phyloP scores from a whole-genome alignment of 2,888 invertebrate genomes.

The Acleris holmiana region DNA sequence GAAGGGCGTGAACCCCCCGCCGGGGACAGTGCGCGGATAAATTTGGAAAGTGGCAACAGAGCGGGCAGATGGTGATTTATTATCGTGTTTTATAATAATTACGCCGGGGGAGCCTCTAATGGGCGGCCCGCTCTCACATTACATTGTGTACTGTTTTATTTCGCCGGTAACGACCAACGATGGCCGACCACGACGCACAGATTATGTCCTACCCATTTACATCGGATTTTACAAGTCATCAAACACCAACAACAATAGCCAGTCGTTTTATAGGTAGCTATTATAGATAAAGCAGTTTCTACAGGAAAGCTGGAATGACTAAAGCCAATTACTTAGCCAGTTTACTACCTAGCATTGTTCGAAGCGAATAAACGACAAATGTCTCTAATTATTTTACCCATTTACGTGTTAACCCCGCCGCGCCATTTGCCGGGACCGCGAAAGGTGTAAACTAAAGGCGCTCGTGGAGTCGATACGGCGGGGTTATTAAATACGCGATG shows the following conservation, averaged over 20 bases:
- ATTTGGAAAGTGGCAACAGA: conserved; percentile 78
- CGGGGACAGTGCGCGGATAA: conserved; percentile 56
- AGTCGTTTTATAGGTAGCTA: conserved; percentile 1
- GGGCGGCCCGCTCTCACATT: conserved; percentile 55
- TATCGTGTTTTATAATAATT: conserved; percentile 80
- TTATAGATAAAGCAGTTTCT: conserved; percentile 6
- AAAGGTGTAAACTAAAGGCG: conserved; percentile 53
- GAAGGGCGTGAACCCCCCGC: conserved; percentile 58
- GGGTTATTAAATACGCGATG: conserved; percentile 61
- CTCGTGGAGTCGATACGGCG: conserved; percentile 45
- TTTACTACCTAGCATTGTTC: conserved; percentile 22
- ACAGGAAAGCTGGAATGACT: conserved; percentile 1
- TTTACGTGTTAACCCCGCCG: conserved; percentile 36
- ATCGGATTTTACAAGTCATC: conserved; percentile 25
- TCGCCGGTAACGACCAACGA: conserved; percentile 39
- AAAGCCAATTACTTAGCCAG: conserved; percentile 18
- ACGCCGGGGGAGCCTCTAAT: conserved; percentile 64
- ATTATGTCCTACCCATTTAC: conserved; percentile 32
- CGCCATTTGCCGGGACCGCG: conserved; percentile 53
- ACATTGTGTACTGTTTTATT: conserved; percentile 57
- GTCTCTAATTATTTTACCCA: conserved; percentile 28
- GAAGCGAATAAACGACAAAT: conserved; percentile 26
- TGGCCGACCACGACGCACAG: conserved; percentile 16
- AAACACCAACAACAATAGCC: conserved; percentile 5
- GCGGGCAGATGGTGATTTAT: conserved; percentile 81